A percentile compares a stretch with the other conserved stretches of the same genome.
Conservation (phyloP, 2,888 invertebrate species). For the Zhuqinia jingwanae region DNA sequence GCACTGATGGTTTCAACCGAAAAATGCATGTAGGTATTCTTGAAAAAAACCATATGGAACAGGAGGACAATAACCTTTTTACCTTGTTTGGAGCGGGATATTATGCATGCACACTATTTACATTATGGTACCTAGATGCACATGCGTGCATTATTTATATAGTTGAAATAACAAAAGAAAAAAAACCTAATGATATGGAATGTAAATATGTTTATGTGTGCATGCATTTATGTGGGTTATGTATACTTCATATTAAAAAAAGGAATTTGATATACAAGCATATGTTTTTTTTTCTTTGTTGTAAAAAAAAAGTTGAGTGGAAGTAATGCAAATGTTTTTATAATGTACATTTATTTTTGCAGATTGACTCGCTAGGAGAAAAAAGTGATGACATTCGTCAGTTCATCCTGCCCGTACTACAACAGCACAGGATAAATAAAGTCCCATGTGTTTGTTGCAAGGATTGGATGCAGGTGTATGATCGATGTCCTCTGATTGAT, state of each 20-base stretch:
- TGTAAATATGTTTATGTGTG: neutral
- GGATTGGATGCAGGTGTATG: slow-evolving; percentile 94
- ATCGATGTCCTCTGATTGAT: slow-evolving; percentile 98
- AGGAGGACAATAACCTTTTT: slow-evolving; percentile 65
- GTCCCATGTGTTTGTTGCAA: slow-evolving; percentile 94
- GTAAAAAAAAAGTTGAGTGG: too few species aligned
- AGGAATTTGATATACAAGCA: neutral
- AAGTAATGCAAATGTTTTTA: neutral
- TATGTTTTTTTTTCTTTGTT: too few species aligned
- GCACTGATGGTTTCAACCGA: too few species aligned
- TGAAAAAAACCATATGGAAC: slow-evolving; percentile 12
- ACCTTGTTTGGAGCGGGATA: slow-evolving; percentile 10
- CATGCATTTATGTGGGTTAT: neutral
- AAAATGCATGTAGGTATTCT: neutral
- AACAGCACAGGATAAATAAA: slow-evolving; percentile 92
- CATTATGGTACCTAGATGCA: too few species aligned
- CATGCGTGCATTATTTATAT: too few species aligned
- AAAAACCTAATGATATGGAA: too few species aligned
- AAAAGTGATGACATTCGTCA: slow-evolving; percentile 99
- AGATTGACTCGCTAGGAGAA: slow-evolving; percentile 99
- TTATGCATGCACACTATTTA: neutral
- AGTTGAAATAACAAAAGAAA: too few species aligned
- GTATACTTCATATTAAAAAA: neutral
- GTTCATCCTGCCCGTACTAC: slow-evolving; percentile 96
- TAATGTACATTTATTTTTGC: slow-evolving; percentile 81